These are phyloP conservation scores for Cyprinodon variegatus DNA, from an alignment of 2,113 vertebrate genomes.

Conservation along the genomic window DNA sequence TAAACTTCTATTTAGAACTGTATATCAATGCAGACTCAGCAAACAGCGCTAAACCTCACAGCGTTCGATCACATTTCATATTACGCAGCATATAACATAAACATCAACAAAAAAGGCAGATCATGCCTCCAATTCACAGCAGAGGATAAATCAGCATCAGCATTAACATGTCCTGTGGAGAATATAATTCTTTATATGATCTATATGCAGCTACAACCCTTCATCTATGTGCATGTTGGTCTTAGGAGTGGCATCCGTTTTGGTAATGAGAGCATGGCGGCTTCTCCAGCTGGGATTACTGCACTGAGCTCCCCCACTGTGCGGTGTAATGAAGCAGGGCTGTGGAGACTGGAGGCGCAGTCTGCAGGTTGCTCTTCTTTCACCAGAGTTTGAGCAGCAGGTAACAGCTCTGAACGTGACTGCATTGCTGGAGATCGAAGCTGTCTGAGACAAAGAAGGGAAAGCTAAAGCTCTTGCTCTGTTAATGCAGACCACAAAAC, in stretches of 20 bases:
- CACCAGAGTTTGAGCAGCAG: slow-evolving; percentile 46
- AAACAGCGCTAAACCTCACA: slow-evolving; percentile 17
- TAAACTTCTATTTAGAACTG: not conserved
- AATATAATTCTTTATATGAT: slow-evolving; percentile 30
- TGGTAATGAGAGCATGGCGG: slow-evolving; percentile 53
- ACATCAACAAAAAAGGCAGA: slow-evolving; percentile 23
- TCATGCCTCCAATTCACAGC: slow-evolving; percentile 11
- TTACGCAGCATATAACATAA: slow-evolving; percentile 9
- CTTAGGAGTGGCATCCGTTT: slow-evolving; percentile 35
- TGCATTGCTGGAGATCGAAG: slow-evolving; percentile 58
- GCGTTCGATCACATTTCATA: not conserved
- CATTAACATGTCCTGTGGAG: slow-evolving; percentile 42
- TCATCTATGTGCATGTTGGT: slow-evolving; percentile 18
- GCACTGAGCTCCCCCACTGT: slow-evolving; percentile 48
- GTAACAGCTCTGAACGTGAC: slow-evolving; percentile 51
- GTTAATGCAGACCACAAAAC: slow-evolving; percentile 12
- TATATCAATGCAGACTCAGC: not conserved
- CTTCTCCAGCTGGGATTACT: slow-evolving; percentile 61
- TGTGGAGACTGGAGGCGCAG: slow-evolving; percentile 35
- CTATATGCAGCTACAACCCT: slow-evolving; percentile 29
- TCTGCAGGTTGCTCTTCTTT: slow-evolving; percentile 25
- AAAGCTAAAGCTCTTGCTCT: slow-evolving; percentile 10
- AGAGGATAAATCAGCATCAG: slow-evolving; percentile 34
- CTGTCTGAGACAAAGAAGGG: slow-evolving; percentile 18
- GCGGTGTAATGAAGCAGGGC: slow-evolving; percentile 59